These are phyloP conservation scores for Cataglyphis hispanica DNA, from an alignment of 1,140 invertebrate genomes.

Conservation along the genomic window DNA sequence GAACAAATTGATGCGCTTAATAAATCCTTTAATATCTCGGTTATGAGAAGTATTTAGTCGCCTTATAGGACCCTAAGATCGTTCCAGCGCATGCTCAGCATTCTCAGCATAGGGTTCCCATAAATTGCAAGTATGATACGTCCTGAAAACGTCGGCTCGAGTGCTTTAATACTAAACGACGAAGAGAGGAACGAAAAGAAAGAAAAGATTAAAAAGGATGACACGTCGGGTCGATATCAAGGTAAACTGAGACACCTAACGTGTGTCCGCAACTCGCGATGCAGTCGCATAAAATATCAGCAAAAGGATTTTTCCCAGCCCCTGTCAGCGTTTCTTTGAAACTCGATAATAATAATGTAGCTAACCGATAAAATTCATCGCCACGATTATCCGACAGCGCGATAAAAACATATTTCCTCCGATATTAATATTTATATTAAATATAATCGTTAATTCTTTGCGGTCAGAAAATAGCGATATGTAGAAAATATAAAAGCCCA, in stretches of 20 bases:
- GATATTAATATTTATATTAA: constrained; percentile 18
- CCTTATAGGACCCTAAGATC: constrained; percentile 45
- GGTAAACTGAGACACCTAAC: constrained; percentile 57
- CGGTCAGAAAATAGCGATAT: neutral
- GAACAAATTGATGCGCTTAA: constrained; percentile 51
- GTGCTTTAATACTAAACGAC: constrained; percentile 56
- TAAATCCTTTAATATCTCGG: constrained; percentile 62
- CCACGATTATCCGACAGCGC: constrained; percentile 19
- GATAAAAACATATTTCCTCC: constrained; percentile 7
- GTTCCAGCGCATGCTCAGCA: constrained; percentile 62
- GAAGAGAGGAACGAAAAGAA: constrained; percentile 39
- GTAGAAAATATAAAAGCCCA: neutral
- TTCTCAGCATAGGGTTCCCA: constrained; percentile 63
- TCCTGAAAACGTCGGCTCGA: constrained; percentile 60
- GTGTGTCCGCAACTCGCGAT: neutral
- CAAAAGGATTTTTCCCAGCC: constrained; percentile 3
- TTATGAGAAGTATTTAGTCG: constrained; percentile 59
- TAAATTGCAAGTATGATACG: constrained; percentile 64
- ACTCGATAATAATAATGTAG: constrained; percentile 44
- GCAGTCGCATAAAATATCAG: constrained; percentile 36
- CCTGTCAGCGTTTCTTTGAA: constrained; percentile 36
- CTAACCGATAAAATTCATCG: constrained; percentile 46
- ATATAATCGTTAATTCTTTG: constrained; percentile 1
- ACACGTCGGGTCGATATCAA: constrained; percentile 58
- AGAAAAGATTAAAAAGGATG: constrained; percentile 59